A percentile compares a stretch with the other conserved stretches of the same genome.
These are phyloP conservation scores for Pogonus chalceus DNA, from an alignment of 1,140 invertebrate genomes.

Conservation along the genomic window DNA sequence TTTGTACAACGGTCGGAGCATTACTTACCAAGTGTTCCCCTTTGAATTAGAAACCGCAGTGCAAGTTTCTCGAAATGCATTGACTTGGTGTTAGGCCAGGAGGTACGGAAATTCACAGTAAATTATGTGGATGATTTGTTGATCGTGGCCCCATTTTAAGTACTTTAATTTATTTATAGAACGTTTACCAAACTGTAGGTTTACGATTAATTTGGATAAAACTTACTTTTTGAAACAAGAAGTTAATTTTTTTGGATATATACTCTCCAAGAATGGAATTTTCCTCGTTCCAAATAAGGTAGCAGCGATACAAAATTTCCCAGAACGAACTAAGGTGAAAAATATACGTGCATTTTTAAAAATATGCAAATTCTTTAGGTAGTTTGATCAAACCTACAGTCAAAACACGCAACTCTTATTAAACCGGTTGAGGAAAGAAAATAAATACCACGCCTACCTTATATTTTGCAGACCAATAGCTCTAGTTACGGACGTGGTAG, in stretches of 20 bases:
- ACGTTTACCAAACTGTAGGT: conserved; percentile 16
- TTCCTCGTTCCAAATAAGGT: conserved; percentile 26
- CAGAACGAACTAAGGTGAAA: conserved; percentile 19
- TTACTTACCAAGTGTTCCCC: too few relatives aligned
- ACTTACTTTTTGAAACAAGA: conserved; percentile 16
- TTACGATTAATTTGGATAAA: conserved; percentile 27
- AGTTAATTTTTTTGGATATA: conserved; percentile 27
- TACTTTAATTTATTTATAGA: conserved; percentile 20
- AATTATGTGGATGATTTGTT: conserved; percentile 32
- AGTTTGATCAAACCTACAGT: conserved; percentile 22
- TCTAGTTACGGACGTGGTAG: conserved; percentile 17
- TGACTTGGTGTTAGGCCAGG: too few relatives aligned
- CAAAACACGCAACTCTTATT: conserved; percentile 18
- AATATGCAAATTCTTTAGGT: conserved; percentile 31
- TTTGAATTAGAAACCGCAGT: too few relatives aligned
- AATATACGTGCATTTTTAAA: conserved; percentile 28
- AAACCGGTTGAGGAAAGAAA: conserved; percentile 13
- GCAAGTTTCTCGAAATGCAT: too few relatives aligned
- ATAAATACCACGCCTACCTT: conserved; percentile 21
- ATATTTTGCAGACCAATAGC: conserved; percentile 18
- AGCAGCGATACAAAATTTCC: conserved; percentile 20
- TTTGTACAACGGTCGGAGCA: too few relatives aligned
- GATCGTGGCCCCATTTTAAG: conserved; percentile 25
- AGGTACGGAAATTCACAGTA: neutral
- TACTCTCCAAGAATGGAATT: conserved; percentile 23